Conservation (phyloP, 2,113 vertebrate species). For the Nansenia antarctica region DNA sequence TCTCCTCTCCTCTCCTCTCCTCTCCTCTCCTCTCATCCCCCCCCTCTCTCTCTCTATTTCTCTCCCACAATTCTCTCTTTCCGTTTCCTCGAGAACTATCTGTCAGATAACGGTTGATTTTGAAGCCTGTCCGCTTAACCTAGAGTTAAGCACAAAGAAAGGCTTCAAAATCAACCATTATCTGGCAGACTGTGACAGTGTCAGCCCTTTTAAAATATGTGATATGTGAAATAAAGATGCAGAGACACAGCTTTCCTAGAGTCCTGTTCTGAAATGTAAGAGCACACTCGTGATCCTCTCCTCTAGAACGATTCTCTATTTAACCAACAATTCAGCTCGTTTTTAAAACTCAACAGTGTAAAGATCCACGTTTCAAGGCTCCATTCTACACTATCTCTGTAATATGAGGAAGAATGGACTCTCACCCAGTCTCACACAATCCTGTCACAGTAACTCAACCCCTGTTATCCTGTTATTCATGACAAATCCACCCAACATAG, state of each 20-base stretch:
- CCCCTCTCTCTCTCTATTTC: background rate
- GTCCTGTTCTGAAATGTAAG: conserved; percentile 20
- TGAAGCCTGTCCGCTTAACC: background rate
- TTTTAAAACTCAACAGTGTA: too few species aligned
- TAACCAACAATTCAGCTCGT: too few species aligned
- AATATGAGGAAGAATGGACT: background rate
- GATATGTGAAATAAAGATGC: conserved; percentile 21
- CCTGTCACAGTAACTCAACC: background rate
- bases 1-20: background rate
- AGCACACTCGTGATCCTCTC: conserved; percentile 1
- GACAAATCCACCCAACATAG: too few species aligned
- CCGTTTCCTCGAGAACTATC: background rate
- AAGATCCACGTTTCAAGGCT: too few species aligned
- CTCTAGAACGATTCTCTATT: background rate
- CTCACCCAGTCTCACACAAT: background rate
- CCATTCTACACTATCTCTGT: background rate
- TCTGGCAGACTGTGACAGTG: background rate
- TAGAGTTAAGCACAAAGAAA: too few species aligned
- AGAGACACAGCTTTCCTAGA: conserved; percentile 10
- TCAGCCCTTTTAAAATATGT: conserved; percentile 7
- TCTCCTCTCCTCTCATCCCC: background rate
- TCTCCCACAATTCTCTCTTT: background rate
- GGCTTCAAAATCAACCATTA: too few species aligned
- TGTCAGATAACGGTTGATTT: conserved; percentile 21
- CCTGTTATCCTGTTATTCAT: too few species aligned